Base-by-base conservation (phyloP, 2,888 invertebrate genomes). In the Cryptosula pallasiana region DNA sequence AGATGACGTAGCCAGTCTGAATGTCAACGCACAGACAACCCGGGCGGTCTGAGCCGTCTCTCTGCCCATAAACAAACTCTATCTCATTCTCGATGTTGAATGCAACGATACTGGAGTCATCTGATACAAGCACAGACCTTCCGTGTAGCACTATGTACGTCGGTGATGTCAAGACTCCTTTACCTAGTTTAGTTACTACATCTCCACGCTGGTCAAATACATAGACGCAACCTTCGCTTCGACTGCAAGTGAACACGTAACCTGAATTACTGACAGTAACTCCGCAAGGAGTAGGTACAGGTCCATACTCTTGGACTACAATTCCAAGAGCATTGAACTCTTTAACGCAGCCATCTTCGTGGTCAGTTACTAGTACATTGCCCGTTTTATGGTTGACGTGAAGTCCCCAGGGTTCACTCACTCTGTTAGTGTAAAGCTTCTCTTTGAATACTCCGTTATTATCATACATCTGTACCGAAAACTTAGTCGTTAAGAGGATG, bases 391-490 rank as follows among this genome's bases (percentile, higher is more conserved):
- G 63, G n/a, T 63, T 63, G 5, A 63, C n/a, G 27, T 63, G 32
- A 2, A 63, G n/a, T 2, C 63, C 63, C 63, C 63, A 63, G 2
- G 63, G 63, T n/a, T 63, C 63, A 34, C 63, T 63, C 32, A 63
- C 32, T 32, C 63, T 27, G 32, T 63, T 63, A 2, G 32, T 9
- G 63, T 63, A 63, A 29, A 63, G 32, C 63, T 63, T 63, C 63
- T 63, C 63, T 63, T 63, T 27, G 27, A 63, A 63, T 1, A 63
- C 27, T 9, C 63, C 63, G 32, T 63, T 63, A 32, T 63, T 63
- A 32, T 63, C 63, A n/a, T 63, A 63, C 63, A 63, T 32, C 32
- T 63, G 63, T 27, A 63, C 63, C 25, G 63, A 63, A 63, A 63
- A 63, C 27, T 63, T 63, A 13, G 63, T 63, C 32, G 63, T 63